Conservation (phyloP, 2,888 invertebrate genomes). For the Entomobrya proxima region DNA sequence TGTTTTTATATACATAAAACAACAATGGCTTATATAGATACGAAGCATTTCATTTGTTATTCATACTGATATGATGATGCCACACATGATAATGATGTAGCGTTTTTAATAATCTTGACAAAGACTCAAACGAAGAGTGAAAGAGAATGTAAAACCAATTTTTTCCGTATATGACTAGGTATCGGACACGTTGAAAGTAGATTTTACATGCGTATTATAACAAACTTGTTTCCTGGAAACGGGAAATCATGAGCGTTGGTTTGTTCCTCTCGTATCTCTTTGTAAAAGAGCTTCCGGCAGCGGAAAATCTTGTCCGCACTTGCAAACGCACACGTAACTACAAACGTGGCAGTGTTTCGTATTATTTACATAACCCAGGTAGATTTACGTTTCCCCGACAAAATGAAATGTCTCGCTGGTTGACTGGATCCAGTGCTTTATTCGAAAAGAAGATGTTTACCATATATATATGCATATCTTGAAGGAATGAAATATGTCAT, state of each 20-base stretch:
- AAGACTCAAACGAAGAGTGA: background rate
- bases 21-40: no score
- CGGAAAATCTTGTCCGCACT: background rate
- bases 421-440: background rate
- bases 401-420: background rate
- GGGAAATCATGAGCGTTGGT: background rate
- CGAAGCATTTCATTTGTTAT: background rate
- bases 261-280: background rate
- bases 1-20: no score
- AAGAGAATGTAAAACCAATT: background rate
- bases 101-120: constrained; percentile 17
- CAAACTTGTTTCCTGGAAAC: background rate
- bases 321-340: background rate
- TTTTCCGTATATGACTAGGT: background rate
- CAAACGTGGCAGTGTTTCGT: no score
- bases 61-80: background rate
- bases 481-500: background rate
- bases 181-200: background rate
- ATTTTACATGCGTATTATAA: background rate
- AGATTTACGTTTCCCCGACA: background rate
- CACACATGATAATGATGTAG: background rate
- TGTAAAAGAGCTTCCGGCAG: background rate
- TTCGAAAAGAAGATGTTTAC: background rate
- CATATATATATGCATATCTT: background rate
- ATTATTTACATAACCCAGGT: background rate